Conservation (phyloP, 2,797 vertebrate species). For the Myioborus miniatus region DNA sequence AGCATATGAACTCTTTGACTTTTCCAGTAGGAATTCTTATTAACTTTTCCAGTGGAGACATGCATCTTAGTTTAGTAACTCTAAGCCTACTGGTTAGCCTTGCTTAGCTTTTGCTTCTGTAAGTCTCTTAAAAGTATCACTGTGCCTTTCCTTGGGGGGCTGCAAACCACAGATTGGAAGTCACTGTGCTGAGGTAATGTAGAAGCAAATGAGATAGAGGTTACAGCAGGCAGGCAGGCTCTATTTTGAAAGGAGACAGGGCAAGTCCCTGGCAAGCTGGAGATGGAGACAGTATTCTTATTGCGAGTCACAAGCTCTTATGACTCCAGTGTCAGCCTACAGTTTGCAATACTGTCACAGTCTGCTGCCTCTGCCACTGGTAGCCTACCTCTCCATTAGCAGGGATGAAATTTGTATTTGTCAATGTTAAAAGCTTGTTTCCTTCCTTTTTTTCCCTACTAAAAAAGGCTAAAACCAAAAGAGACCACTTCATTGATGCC, state of each 20-base stretch:
- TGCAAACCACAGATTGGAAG: neutral
- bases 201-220: neutral
- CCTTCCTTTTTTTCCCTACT: rapidly evolving
- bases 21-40: neutral
- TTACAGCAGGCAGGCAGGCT: neutral
- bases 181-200: neutral
- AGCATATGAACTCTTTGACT: neutral
- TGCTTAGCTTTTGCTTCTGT: neutral
- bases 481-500: neutral
- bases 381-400: neutral
- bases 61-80: neutral
- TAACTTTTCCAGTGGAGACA: neutral
- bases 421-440: neutral
- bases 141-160: neutral
- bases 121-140: neutral
- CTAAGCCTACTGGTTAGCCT: neutral
- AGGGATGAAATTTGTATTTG: neutral
- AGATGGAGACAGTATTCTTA: neutral
- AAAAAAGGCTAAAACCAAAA: neutral
- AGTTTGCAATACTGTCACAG: neutral
- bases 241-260: neutral
- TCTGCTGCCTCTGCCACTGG: neutral
- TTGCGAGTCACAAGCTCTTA: neutral
- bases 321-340: neutral
- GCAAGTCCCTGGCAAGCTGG: neutral